phyloP scores from a whole-genome alignment of 30 jellyfish, hydroid and myxozoan species.

The Clytia hemisphaerica region DNA sequence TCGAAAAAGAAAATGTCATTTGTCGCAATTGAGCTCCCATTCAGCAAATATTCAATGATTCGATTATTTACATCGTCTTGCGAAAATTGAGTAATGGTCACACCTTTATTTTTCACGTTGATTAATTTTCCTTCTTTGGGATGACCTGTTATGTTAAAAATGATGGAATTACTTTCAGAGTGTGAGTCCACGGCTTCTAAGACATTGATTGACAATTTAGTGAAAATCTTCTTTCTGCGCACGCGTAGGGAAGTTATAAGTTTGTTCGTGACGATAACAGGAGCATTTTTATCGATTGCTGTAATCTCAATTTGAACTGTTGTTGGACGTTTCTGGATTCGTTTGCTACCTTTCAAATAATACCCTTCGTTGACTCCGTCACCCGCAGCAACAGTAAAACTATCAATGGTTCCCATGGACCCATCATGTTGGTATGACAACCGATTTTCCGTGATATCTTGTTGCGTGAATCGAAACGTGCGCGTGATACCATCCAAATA shows the following conservation, averaged over 20 bases:
- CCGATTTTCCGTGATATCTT: constrained; percentile 61
- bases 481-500: constrained; percentile 33
- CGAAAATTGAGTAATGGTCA: constrained; percentile 41
- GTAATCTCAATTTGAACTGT: constrained; percentile 38
- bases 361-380: constrained; percentile 72
- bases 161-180: constrained; percentile 36
- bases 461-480: constrained; percentile 48
- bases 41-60: constrained; percentile 40
- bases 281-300: constrained; percentile 66
- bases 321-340: constrained; percentile 40
- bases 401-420: constrained; percentile 47
- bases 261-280: constrained; percentile 57
- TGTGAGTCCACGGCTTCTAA: constrained; percentile 67
- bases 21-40: constrained; percentile 49
- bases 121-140: constrained; percentile 74
- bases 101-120: constrained; percentile 23
- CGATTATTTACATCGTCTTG: constrained; percentile 63
- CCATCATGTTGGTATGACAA: constrained; percentile 84
- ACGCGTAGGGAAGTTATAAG: constrained; percentile 60
- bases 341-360: constrained; percentile 45
- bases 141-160: constrained; percentile 38
- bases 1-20: constrained; percentile 74
- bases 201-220: constrained; percentile 37
- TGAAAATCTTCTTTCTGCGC: constrained; percentile 27
- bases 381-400: constrained; percentile 58